These are phyloP conservation scores for Corticium candelabrum DNA, from an alignment of 37 sponge, comb jelly and placozoan genomes.

Conservation along the genomic window DNA sequence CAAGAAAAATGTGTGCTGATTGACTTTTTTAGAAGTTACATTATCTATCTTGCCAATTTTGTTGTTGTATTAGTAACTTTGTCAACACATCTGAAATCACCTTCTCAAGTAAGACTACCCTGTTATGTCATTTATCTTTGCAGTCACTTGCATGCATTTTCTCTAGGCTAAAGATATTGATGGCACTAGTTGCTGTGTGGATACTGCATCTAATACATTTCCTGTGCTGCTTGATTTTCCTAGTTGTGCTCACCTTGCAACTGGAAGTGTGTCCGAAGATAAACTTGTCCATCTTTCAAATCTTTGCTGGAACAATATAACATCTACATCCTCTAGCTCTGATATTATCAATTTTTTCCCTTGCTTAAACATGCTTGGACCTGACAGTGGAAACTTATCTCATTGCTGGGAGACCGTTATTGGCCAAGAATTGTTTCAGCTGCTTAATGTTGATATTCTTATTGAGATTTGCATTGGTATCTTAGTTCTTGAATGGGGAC, in stretches of 20 bases:
- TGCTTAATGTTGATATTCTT: neutral
- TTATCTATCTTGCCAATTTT: neutral
- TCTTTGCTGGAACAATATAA: too few species aligned
- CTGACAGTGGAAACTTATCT: neutral
- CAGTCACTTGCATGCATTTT: too few species aligned
- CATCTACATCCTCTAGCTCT: too few species aligned
- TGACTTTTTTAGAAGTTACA: neutral
- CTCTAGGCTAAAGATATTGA: too few species aligned
- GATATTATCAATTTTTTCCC: too few species aligned
- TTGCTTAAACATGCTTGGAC: neutral
- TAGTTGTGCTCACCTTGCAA: too few species aligned
- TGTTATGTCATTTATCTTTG: too few species aligned
- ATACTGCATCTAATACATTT: too few species aligned
- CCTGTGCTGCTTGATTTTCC: too few species aligned
- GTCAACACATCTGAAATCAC: neutral
- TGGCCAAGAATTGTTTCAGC: slow-evolving; percentile 62
- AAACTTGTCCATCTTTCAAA: too few species aligned
- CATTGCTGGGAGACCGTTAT: slow-evolving; percentile 64
- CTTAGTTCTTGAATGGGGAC: neutral
- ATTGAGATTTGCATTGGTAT: neutral
- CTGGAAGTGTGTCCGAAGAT: too few species aligned
- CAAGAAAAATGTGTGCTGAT: neutral
- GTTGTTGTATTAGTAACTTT: neutral
- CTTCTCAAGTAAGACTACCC: neutral
- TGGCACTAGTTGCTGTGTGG: too few species aligned